Evolutionary conservation across 2,888 invertebrate genomes (phyloP), one percentile per base, ranked within the genome.

Genomic region (Cheilosia vulpina): DNA sequence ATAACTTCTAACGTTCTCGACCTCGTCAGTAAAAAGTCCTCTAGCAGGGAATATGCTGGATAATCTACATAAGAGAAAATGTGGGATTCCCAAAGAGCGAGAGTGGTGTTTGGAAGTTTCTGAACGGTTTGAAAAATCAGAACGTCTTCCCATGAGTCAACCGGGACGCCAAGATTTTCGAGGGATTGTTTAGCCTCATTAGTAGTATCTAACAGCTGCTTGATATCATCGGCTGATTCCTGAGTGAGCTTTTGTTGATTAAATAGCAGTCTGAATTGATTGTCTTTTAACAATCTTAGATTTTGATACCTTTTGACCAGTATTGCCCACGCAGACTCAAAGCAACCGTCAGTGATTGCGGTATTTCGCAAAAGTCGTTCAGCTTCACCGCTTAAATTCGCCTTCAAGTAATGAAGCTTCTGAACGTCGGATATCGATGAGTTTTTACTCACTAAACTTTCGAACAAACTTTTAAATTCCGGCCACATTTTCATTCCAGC

Each of bases 111-210:
- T 2, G 65, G 65, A 7, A 66, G 21, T 47, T 66, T 52, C 21
- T 34, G 13, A 9, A 60, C 50, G 5, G 41, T 71, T 9, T 60
- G 60, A n/a, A n/a, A 71, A 13, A 73, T 63, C 0, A 73, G 15
- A 5, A 63, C 55, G 5, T 73, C 55, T 53, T 73, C 63, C 62
- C 73, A 73, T 13, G 63, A 63, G 2, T n/a, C n/a, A 1, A 73
- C 63, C 21, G 63, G 43, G 1, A 73, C 63, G 0, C 66, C 58
- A 15, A 66, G 66, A 50, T 60, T 66, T 47, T 52, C 11, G 0
- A 66, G 15, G 2, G 58, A n/a, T 11, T 58, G 66, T 27, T 52
- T 76, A 4, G 31, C 76, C 60, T 76, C 66, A 6, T 76, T 60
- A 6, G 68, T 68, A 19, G 60, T 68, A 15, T 76, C 45, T n/a